A percentile compares a stretch with the other conserved stretches of the same genome.
Conservation (phyloP, 1,140 invertebrate genomes). For the Drosophila subpulchrella region DNA sequence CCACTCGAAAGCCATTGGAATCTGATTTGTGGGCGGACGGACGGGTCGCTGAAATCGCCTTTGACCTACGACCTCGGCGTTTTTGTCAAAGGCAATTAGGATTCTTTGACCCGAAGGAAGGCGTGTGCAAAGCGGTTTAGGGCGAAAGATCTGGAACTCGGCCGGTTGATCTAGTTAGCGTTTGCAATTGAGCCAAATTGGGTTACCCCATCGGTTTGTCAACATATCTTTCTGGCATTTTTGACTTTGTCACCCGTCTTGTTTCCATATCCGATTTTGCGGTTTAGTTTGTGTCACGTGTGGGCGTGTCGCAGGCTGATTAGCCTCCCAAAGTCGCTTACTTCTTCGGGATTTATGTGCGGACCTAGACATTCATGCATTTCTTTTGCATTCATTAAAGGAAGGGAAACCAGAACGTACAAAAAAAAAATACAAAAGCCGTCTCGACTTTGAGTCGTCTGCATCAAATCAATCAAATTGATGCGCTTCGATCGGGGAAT, state of each 20-base stretch:
- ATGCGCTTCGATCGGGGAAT: constrained; percentile 68
- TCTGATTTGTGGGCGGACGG: constrained; percentile 53
- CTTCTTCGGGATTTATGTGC: not conserved
- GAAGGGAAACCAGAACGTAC: not conserved
- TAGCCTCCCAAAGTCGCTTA: constrained; percentile 10
- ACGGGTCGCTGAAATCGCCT: constrained; percentile 51
- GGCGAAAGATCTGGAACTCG: constrained; percentile 4
- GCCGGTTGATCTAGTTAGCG: constrained; percentile 60
- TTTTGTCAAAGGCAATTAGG: constrained; percentile 74
- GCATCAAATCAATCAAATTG: constrained; percentile 77
- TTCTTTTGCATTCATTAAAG: constrained; percentile 21
- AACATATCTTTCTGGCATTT: constrained; percentile 32
- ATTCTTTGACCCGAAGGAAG: constrained; percentile 35
- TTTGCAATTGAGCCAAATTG: constrained; percentile 65
- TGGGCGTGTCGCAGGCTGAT: constrained; percentile 13
- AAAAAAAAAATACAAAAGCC: not conserved
- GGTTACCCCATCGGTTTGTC: constrained; percentile 38
- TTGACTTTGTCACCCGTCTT: constrained; percentile 51
- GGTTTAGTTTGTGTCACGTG: constrained; percentile 3
- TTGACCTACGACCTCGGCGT: constrained; percentile 16
- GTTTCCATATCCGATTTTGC: constrained; percentile 36
- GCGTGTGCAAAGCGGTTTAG: constrained; percentile 65
- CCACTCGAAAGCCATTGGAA: constrained; percentile 45
- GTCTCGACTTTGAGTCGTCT: constrained; percentile 45
- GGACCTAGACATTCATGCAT: constrained; percentile 20